A percentile compares a stretch with the other conserved stretches of the same genome.
Evolutionary conservation across 2,888 invertebrate species (phyloP).

Genomic region (Pandemis corylana): DNA sequence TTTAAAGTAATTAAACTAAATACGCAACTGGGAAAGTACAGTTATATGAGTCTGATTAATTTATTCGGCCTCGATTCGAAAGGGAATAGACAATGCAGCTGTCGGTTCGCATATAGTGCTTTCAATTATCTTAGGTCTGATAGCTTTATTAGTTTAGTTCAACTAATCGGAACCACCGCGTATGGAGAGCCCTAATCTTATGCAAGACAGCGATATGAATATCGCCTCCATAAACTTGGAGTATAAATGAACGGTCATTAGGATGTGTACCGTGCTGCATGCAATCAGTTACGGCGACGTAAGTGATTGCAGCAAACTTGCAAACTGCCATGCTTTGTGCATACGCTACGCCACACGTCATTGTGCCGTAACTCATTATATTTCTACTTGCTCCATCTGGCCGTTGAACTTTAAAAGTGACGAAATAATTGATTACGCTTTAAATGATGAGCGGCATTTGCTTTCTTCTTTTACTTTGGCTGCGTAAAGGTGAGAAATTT

Average conservation of each 20-base stretch:
- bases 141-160: constrained; percentile 16
- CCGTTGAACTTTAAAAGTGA: constrained; percentile 36
- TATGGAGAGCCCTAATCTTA: constrained; percentile 6
- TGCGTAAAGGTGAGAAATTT: constrained; percentile 6
- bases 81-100: background rate
- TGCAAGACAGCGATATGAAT: constrained; percentile 50
- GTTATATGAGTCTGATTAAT: constrained; percentile 1
- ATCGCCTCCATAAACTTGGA: constrained; percentile 44
- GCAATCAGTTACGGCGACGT: constrained; percentile 68
- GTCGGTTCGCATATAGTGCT: background rate
- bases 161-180: background rate
- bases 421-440: constrained; percentile 27
- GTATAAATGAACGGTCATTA: constrained; percentile 65
- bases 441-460: constrained; percentile 12
- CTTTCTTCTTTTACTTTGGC: constrained; percentile 8
- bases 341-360: constrained; percentile 41
- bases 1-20: background rate
- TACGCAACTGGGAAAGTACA: constrained; percentile 1
- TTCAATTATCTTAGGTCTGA: constrained; percentile 3
- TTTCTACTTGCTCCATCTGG: constrained; percentile 55
- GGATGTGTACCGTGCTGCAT: constrained; percentile 63
- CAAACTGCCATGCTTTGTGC: constrained; percentile 60
- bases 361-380: constrained; percentile 58
- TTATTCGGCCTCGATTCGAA: background rate
- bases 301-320: constrained; percentile 72